Conservation (phyloP, 1,140 invertebrate species). For the Lordiphosa stackelbergi region DNA sequence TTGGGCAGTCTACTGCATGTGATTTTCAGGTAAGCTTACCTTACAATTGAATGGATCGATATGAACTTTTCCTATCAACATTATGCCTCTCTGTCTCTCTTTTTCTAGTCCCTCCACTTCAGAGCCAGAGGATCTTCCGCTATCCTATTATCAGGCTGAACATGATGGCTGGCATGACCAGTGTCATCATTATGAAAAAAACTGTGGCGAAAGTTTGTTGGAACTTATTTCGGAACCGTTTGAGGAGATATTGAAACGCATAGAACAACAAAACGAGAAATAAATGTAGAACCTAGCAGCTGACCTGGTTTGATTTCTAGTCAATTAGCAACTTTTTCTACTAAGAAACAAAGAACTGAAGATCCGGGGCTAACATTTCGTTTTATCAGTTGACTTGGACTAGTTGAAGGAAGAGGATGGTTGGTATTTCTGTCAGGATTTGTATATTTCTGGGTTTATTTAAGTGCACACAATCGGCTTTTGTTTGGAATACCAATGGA, state of each 20-base stretch:
- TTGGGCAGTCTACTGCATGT: slow-evolving; percentile 66
- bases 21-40: slow-evolving; percentile 44
- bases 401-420: slow-evolving; percentile 17
- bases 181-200: slow-evolving; percentile 70
- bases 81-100: too few relatives aligned
- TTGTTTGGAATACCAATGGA: slow-evolving; percentile 52
- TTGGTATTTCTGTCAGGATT: slow-evolving; percentile 1
- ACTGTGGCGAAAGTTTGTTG: slow-evolving; percentile 64
- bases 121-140: slow-evolving; percentile 78
- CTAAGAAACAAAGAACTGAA: slow-evolving; percentile 16
- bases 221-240: slow-evolving; percentile 63
- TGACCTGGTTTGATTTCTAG: slow-evolving; percentile 29
- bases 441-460: slow-evolving; percentile 8
- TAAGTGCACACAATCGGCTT: slow-evolving; percentile 1
- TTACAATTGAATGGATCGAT: too few relatives aligned
- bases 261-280: slow-evolving; percentile 27
- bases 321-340: slow-evolving; percentile 64
- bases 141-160: slow-evolving; percentile 80
- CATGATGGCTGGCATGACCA: slow-evolving; percentile 68
- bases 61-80: accelerated
- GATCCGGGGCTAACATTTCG: neutral
- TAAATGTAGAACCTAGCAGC: slow-evolving; percentile 10
- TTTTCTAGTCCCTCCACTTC: slow-evolving; percentile 80
- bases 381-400: slow-evolving; percentile 14
- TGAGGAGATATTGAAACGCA: slow-evolving; percentile 33